These are phyloP conservation scores for Indicator indicator DNA, from an alignment of 2,113 vertebrate species.

Conservation along the genomic window DNA sequence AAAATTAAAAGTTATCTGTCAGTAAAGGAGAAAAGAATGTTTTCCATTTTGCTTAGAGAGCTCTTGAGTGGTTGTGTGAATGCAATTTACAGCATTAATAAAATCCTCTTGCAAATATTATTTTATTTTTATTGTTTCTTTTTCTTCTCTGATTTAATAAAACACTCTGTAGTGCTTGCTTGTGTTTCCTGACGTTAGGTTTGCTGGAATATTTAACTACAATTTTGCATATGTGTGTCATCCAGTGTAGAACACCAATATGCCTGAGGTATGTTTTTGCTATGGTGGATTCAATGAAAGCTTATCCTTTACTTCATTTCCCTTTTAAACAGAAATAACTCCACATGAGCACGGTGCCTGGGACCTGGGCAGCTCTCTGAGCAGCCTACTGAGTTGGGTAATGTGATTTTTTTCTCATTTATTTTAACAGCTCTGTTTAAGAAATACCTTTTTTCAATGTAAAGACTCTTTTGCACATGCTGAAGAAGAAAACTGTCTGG, in stretches of 20 bases:
- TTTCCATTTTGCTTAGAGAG: conserved; percentile 54
- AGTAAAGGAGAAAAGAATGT: conserved; percentile 40
- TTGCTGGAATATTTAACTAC: not conserved
- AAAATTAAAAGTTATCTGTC: conserved; percentile 66
- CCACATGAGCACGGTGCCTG: not conserved
- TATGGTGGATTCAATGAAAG: not conserved
- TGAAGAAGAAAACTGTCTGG: not conserved
- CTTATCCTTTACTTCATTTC: not conserved
- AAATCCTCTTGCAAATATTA: conserved; percentile 25
- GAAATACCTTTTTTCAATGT: not conserved
- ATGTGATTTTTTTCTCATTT: not conserved
- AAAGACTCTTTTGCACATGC: not conserved
- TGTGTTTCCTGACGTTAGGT: not conserved
- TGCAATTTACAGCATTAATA: conserved; percentile 67
- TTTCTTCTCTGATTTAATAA: conserved; percentile 7
- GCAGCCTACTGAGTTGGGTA: not conserved
- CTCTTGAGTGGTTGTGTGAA: conserved; percentile 17
- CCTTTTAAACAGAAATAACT: not conserved
- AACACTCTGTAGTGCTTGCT: not conserved
- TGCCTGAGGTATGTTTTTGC: too few relatives aligned
- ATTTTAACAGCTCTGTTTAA: not conserved
- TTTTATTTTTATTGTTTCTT: conserved; percentile 21
- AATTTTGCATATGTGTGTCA: not conserved
- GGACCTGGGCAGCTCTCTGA: not conserved
- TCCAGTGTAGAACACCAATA: not conserved